Conservation (phyloP, 2,797 vertebrate genomes). For the Dendrocincla tyrannina region DNA sequence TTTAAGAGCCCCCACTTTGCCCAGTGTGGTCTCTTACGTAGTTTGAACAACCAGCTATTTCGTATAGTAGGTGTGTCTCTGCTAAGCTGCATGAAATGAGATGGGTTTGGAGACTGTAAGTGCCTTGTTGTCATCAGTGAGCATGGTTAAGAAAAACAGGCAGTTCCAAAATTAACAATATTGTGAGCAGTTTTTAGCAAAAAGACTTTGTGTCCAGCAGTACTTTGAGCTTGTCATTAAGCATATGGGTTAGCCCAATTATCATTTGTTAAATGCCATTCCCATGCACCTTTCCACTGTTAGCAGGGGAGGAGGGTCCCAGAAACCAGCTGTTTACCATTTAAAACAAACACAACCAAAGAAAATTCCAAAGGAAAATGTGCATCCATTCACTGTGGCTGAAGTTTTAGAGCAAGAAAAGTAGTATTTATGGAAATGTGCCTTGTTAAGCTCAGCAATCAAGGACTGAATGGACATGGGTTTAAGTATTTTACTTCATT, state of each 20-base stretch:
- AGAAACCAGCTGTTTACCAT: not conserved
- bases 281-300: not conserved
- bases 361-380: not conserved
- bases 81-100: not conserved
- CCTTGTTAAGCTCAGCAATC: not conserved
- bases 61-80: not conserved
- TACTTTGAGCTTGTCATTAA: not conserved
- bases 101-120: not conserved
- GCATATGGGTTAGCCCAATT: not conserved
- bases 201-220: not conserved
- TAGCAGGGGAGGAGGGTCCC: not conserved
- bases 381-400: not conserved
- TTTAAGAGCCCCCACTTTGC: not conserved
- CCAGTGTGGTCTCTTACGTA: fast-evolving
- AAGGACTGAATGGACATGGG: not conserved
- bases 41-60: not conserved
- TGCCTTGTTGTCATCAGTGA: not conserved
- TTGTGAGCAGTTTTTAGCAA: not conserved
- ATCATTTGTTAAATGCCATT: not conserved
- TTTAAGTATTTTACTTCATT: not conserved
- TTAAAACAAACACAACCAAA: not conserved
- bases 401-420: not conserved
- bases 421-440: not conserved
- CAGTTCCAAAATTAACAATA: not conserved
- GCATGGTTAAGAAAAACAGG: not conserved